Evolutionary conservation across 2,888 invertebrate species (phyloP).

Genomic region (Agrotis clavis): DNA sequence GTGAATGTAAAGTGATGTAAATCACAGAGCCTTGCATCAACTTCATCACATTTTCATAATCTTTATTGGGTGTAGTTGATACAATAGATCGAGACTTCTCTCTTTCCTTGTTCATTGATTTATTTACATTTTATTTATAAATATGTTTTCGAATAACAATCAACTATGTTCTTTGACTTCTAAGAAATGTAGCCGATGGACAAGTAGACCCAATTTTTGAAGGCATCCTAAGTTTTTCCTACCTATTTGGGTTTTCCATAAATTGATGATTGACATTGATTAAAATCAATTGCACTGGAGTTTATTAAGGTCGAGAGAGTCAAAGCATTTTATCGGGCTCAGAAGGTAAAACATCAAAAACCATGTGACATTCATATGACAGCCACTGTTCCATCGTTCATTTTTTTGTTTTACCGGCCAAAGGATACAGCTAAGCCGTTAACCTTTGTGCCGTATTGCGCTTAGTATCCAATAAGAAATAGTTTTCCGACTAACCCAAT

Average conservation of each 20-base stretch:
- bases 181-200: not conserved
- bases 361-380: conserved; percentile 13
- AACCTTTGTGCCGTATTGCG: conserved; percentile 28
- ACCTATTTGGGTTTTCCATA: too few relatives aligned
- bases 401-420: conserved; percentile 5
- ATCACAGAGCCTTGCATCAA: conserved; percentile 24
- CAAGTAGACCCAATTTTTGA: not conserved
- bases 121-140: not conserved
- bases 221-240: not conserved
- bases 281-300: not conserved
- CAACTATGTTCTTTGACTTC: not conserved
- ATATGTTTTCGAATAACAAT: not conserved
- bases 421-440: conserved; percentile 30
- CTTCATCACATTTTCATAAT: conserved; percentile 23
- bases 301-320: not conserved
- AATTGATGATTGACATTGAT: not conserved
- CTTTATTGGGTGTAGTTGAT: conserved; percentile 4
- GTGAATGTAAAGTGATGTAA: conserved; percentile 34
- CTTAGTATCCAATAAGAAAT: conserved; percentile 30
- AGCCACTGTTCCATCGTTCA: not conserved
- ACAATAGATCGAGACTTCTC: conserved; percentile 8
- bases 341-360: conserved; percentile 1
- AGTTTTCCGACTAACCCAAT: conserved; percentile 16
- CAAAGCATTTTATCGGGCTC: not conserved
- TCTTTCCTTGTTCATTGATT: conserved; percentile 5